These are phyloP conservation scores for Amorpha juglandis DNA, from an alignment of 2,888 invertebrate genomes.

Conservation along the genomic window DNA sequence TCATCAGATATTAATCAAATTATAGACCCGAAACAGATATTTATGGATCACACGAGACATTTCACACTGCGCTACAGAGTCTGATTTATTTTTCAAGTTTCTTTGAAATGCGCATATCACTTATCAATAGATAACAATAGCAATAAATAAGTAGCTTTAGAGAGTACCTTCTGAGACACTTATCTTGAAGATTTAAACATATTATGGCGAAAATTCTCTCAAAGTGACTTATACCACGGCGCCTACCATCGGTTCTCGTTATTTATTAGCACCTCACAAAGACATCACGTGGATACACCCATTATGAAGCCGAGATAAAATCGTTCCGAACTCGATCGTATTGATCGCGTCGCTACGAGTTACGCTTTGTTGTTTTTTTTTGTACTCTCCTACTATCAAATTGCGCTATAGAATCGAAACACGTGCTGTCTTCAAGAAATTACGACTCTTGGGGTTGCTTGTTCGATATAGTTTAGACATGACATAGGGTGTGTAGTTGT, in stretches of 20 bases:
- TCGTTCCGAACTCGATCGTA: constrained; percentile 25
- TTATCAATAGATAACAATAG: background rate
- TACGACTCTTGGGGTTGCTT: constrained; percentile 52
- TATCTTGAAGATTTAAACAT: constrained; percentile 16
- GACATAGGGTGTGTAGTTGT: constrained; percentile 53
- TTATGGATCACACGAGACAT: too few relatives aligned
- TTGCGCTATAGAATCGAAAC: constrained; percentile 65
- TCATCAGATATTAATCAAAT: too few relatives aligned
- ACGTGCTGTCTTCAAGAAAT: constrained; percentile 76
- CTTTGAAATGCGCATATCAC: too few relatives aligned
- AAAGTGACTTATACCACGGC: constrained; percentile 6
- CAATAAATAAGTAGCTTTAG: background rate
- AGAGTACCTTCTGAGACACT: background rate
- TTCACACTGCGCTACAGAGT: too few relatives aligned
- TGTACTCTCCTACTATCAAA: constrained; percentile 50
- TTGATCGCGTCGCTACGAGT: constrained; percentile 26
- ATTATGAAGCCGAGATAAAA: constrained; percentile 5
- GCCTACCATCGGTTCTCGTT: constrained; percentile 16
- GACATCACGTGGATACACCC: background rate
- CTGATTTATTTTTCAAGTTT: background rate
- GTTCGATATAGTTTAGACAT: constrained; percentile 60
- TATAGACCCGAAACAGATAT: too few relatives aligned
- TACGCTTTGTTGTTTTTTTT: constrained; percentile 56
- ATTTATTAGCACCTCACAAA: constrained; percentile 22
- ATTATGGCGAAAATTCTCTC: background rate